Base-by-base conservation (phyloP, 2,888 invertebrate species). In the Heliconius cydno region DNA sequence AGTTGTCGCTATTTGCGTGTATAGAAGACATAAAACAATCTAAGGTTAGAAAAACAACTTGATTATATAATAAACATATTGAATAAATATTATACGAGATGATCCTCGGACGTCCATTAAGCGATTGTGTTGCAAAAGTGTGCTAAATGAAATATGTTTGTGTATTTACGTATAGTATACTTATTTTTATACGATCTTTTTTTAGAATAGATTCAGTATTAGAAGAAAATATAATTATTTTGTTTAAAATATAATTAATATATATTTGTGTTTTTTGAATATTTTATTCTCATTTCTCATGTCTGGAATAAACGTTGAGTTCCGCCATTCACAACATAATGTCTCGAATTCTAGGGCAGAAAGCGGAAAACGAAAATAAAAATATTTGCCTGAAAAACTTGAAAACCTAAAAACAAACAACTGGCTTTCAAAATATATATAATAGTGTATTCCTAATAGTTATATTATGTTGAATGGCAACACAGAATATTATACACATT, bases 31-130 rank as follows among this genome's bases (percentile, higher is more conserved):
- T 38, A 46, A 28, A 75, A 75, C 63, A 75, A 65, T 65, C 28
- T 65, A 63, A 75, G 75, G 65, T 65, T 65, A 63, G n/a, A 75
- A 75, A 75, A 65, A 65, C 75, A 65, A 41, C 65, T 63, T 75
- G 25, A 65, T 75, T 63, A 65, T 65, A 60, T 75, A 65, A 75
- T 65, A 65, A 41, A 41, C 9, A 74, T 65, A 74, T 75, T 75
- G 63, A 75, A 65, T 75, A 75, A 75, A 75, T 75, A 75, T 65
- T 65, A 57, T 73, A 72, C 22, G 52, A 28, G 52, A 34, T 15
- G 30, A n/a, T 30, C 57, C 34, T 73, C 13, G 41, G 41, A 57
- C 67, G n/a, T 77, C 70, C 10, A 15, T 60, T 34, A 41, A 66
- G 66, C 66, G 65, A 34, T 73, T 57, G 57, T 67, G 57, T 57